Conservation (phyloP, 1,140 invertebrate species). For the Lasaia peninsularis region DNA sequence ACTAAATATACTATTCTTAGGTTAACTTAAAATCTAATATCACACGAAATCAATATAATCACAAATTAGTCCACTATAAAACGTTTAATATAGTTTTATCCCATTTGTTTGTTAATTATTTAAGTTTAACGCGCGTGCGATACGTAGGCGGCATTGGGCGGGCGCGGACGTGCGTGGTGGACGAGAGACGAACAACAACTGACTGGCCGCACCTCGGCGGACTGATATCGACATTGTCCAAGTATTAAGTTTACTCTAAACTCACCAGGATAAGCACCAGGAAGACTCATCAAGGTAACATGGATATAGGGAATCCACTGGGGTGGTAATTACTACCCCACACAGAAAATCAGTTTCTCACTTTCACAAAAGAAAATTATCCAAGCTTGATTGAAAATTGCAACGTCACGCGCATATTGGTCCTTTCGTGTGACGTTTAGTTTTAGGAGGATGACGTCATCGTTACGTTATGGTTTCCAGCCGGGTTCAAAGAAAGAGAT, state of each 20-base stretch:
- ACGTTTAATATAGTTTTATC: constrained; percentile 24
- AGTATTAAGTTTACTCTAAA: neutral
- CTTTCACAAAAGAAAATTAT: no score
- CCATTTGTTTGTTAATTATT: constrained; percentile 32
- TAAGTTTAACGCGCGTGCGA: constrained; percentile 41
- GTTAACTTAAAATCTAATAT: constrained; percentile 33
- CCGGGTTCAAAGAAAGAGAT: no score
- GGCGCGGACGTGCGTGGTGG: constrained; percentile 11
- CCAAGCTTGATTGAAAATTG: no score
- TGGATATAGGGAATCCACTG: no score
- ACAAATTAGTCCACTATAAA: constrained; percentile 20
- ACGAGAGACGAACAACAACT: constrained; percentile 17
- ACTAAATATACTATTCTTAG: constrained; percentile 19
- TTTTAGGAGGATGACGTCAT: no score
- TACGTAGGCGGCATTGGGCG: constrained; percentile 35
- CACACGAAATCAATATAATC: constrained; percentile 26
- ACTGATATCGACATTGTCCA: constrained; percentile 11
- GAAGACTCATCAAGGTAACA: neutral
- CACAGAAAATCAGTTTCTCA: no score
- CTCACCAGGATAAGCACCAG: neutral
- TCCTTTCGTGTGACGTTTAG: no score
- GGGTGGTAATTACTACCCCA: no score
- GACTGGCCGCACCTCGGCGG: constrained; percentile 15
- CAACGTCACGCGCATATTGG: no score
- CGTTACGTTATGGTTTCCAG: no score